These are phyloP conservation scores for Ctenochaetus hawaiiensis DNA, from an alignment of 2,797 vertebrate species.

Conservation along the genomic window DNA sequence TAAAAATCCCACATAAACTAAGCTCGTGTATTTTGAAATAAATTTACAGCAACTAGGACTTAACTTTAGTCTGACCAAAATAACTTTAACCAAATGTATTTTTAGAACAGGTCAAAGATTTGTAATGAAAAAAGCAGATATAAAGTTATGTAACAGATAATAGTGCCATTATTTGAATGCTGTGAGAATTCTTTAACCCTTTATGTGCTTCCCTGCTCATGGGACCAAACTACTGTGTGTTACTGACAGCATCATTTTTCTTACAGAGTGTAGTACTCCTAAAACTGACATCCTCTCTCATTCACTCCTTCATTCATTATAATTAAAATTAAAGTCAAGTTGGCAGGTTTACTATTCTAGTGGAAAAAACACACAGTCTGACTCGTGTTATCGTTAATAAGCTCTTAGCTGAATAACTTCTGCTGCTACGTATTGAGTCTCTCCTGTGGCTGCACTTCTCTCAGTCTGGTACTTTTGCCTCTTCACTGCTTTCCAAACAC, in stretches of 20 bases:
- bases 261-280: conserved; percentile 36
- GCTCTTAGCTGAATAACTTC: conserved; percentile 47
- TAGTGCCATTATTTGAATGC: conserved; percentile 42
- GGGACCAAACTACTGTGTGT: conserved; percentile 77
- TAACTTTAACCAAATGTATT: conserved; percentile 35
- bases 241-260: conserved; percentile 51
- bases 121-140: conserved; percentile 6
- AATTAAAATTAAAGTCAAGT: conserved; percentile 27
- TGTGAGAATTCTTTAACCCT: conserved; percentile 33
- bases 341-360: conserved; percentile 18
- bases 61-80: conserved; percentile 33
- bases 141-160: conserved; percentile 3
- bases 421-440: conserved; percentile 61
- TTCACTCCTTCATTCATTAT: conserved; percentile 7
- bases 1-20: conserved; percentile 26
- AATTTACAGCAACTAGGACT: conserved; percentile 13
- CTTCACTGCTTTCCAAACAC: conserved; percentile 41
- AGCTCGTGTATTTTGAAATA: conserved; percentile 23
- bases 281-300: conserved; percentile 56
- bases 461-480: conserved; percentile 41
- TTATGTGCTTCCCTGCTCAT: conserved; percentile 65
- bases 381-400: conserved; percentile 36
- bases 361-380: conserved; percentile 34
- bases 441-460: conserved; percentile 42
- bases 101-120: conserved; percentile 25